phyloP scores from a whole-genome alignment of 2,113 vertebrate species.

The Dasyornis broadbenti region DNA sequence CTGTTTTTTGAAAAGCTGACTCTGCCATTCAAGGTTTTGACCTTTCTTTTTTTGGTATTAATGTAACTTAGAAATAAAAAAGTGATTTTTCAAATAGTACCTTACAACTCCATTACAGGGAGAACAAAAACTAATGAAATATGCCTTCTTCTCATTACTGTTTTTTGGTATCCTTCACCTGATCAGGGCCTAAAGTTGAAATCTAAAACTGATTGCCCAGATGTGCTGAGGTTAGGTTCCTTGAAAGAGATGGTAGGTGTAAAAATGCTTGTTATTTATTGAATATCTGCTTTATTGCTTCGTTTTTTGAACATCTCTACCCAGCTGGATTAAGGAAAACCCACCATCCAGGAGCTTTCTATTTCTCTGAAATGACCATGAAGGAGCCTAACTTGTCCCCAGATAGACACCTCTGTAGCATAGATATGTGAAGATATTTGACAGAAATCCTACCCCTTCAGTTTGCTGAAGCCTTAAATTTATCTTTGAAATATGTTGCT shows the following conservation, averaged over 20 bases:
- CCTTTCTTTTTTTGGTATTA: neutral
- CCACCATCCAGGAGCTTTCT: neutral
- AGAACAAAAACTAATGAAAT: neutral
- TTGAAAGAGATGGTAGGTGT: neutral
- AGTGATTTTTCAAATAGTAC: neutral
- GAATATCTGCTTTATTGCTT: neutral
- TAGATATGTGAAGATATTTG: neutral
- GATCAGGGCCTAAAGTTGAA: constrained; percentile 7
- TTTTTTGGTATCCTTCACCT: neutral
- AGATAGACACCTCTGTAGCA: neutral
- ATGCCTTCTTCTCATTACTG: neutral
- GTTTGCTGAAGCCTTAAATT: neutral
- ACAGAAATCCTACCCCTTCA: neutral
- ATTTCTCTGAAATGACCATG: neutral
- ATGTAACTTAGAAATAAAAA: neutral
- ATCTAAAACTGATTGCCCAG: constrained; percentile 30
- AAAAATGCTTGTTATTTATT: constrained; percentile 15
- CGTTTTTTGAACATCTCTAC: neutral
- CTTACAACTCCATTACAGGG: neutral
- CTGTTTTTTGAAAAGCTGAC: neutral
- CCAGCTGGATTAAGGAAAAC: neutral
- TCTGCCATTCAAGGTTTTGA: neutral
- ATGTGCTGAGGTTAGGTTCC: constrained; percentile 26
- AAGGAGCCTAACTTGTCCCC: neutral
- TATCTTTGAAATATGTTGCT: neutral